These are phyloP conservation scores for Cottus gobio DNA, from an alignment of 2,113 vertebrate genomes.

Conservation along the genomic window DNA sequence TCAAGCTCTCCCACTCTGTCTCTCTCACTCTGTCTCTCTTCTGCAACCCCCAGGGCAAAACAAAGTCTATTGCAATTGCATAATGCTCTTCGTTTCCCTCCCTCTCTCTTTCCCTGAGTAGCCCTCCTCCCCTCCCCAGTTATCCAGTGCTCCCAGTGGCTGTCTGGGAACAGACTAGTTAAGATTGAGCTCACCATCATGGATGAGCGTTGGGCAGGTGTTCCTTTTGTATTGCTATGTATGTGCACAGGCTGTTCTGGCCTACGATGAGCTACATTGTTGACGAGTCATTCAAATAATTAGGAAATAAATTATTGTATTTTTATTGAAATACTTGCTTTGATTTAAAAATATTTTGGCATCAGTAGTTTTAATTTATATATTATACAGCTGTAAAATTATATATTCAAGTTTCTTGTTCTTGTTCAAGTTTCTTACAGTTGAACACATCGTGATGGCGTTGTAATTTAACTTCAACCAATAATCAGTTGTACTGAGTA, in stretches of 20 bases:
- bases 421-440: no score
- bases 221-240: slow-evolving; percentile 20
- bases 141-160: slow-evolving; percentile 3
- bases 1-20: slow-evolving; percentile 30
- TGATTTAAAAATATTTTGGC: not conserved
- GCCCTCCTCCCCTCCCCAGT: slow-evolving; percentile 17
- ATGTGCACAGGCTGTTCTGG: not conserved
- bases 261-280: not conserved
- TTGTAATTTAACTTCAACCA: no score
- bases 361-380: not conserved
- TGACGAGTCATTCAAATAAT: no score
- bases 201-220: slow-evolving; percentile 8
- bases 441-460: no score
- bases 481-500: no score
- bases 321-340: no score
- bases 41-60: slow-evolving; percentile 67
- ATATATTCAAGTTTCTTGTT: no score
- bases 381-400: no score
- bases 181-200: slow-evolving; percentile 14
- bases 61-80: slow-evolving; percentile 75
- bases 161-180: slow-evolving; percentile 55
- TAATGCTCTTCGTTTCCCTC: no score
- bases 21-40: slow-evolving; percentile 14
- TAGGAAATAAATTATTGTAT: no score
- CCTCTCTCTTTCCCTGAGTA: no score